A percentile compares a stretch with the other conserved stretches of the same genome.
phyloP scores from a whole-genome alignment of 37 sponge, comb jelly and placozoan species.

The Chondrilla cf. caribensis region DNA sequence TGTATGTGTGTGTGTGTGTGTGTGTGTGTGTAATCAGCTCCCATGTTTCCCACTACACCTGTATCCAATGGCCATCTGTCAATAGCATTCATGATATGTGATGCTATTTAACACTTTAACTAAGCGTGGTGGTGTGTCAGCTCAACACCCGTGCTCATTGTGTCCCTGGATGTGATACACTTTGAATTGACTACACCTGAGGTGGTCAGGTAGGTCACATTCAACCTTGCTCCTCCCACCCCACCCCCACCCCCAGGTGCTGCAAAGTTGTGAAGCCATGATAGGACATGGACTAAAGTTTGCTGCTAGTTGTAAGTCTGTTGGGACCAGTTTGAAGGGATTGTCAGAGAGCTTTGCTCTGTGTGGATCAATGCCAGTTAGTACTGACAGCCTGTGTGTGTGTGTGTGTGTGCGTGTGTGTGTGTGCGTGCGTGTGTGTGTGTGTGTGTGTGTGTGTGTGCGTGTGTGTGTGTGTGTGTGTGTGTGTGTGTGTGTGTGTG shows the following conservation, averaged over 20 bases:
- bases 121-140: no score
- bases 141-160: no score
- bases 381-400: constrained; percentile 28
- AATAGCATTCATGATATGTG: neutral
- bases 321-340: neutral
- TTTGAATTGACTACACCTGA: no score
- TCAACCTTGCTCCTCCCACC: no score
- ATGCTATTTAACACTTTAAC: no score
- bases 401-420: constrained; percentile 31
- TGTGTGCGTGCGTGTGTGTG: constrained; percentile 25
- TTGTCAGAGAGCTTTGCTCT: neutral
- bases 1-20: constrained; percentile 23
- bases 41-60: no score
- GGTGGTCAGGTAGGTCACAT: no score
- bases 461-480: neutral
- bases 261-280: neutral
- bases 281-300: neutral
- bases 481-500: neutral
- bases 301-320: neutral
- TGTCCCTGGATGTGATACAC: no score
- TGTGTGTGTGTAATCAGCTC: constrained; percentile 3
- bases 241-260: neutral
- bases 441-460: neutral
- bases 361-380: neutral
- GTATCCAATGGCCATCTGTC: neutral